These are phyloP conservation scores for Itoplectis maculator DNA, from an alignment of 2,888 invertebrate species.

Conservation along the genomic window DNA sequence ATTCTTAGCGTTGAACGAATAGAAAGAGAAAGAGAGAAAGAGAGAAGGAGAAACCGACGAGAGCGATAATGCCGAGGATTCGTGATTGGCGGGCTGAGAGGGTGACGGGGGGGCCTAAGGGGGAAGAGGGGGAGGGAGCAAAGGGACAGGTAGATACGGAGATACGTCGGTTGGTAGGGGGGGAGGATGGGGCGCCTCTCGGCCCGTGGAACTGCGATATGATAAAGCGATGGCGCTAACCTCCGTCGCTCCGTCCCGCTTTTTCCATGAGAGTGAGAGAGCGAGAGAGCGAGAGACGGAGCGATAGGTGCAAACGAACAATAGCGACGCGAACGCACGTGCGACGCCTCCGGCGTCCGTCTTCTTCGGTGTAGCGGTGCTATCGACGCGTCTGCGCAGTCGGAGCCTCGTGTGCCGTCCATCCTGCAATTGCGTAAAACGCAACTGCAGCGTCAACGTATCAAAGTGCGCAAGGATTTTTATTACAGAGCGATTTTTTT, in stretches of 20 bases:
- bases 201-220: slow-evolving; percentile 71
- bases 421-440: not conserved
- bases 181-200: slow-evolving; percentile 68
- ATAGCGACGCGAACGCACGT: slow-evolving; percentile 11
- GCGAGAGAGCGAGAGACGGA: slow-evolving; percentile 44
- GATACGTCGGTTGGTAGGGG: too few species aligned
- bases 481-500: not conserved
- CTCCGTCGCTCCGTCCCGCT: slow-evolving; percentile 56
- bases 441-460: slow-evolving; percentile 31
- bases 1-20: slow-evolving; percentile 50
- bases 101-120: slow-evolving; percentile 12
- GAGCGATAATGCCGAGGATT: slow-evolving; percentile 68
- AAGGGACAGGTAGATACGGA: slow-evolving; percentile 60
- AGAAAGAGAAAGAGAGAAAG: slow-evolving; percentile 34
- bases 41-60: too few species aligned
- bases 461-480: slow-evolving; percentile 29
- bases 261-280: slow-evolving; percentile 5
- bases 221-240: slow-evolving; percentile 78
- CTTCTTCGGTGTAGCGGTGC: too few species aligned
- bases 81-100: slow-evolving; percentile 62
- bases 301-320: slow-evolving; percentile 29
- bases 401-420: too few species aligned
- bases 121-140: slow-evolving; percentile 41
- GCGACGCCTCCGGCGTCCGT: not conserved
- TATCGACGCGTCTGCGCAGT: too few species aligned